Conservation (phyloP, 2,113 vertebrate species). For the Pedetes capensis region DNA sequence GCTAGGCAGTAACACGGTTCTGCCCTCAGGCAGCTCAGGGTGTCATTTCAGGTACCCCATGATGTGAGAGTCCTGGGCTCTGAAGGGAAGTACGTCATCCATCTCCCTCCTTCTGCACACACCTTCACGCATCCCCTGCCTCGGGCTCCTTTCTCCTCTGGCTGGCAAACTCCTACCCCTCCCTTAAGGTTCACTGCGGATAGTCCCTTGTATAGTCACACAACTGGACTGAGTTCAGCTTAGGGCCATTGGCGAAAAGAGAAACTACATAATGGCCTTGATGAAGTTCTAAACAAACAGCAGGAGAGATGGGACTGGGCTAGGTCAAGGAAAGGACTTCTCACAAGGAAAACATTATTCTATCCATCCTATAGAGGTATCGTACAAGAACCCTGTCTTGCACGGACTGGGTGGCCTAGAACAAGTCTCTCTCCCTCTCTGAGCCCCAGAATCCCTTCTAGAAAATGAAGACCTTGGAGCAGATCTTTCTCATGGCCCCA, state of each 20-base stretch:
- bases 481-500: neutral
- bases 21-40: neutral
- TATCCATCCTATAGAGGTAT: neutral
- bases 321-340: neutral
- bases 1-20: neutral
- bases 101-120: neutral
- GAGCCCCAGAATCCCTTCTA: neutral
- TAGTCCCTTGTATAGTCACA: rapidly evolving
- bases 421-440: neutral
- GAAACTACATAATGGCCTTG: neutral
- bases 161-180: neutral
- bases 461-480: neutral
- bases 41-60: neutral
- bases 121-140: neutral
- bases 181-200: neutral
- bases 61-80: neutral
- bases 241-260: neutral
- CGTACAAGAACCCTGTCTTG: neutral
- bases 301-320: neutral
- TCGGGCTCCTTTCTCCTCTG: neutral
- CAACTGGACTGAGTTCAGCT: neutral
- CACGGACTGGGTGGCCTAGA: no score
- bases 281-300: neutral
- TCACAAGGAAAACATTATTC: neutral
- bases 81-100: neutral